These are phyloP conservation scores for Chiridota heheva DNA, from an alignment of 35 echinoderm and acorn worm species.

Conservation along the genomic window DNA sequence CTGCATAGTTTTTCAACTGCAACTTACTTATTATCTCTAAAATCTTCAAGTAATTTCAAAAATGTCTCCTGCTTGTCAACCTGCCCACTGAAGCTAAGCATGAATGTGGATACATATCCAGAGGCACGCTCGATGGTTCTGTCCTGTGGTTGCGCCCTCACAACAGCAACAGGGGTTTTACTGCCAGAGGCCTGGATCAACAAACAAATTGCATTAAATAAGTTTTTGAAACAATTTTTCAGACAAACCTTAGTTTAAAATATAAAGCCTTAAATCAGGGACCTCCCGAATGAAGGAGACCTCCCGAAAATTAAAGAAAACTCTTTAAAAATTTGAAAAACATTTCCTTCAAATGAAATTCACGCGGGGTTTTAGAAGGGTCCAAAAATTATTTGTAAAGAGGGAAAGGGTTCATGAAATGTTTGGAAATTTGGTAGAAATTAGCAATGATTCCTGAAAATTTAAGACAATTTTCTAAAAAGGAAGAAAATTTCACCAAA, in stretches of 20 bases:
- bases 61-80: slow-evolving; percentile 16
- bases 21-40: slow-evolving; percentile 39
- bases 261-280: background rate
- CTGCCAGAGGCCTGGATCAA: slow-evolving; percentile 14
- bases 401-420: too few relatives aligned
- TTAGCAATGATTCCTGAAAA: too few relatives aligned
- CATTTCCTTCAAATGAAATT: too few relatives aligned
- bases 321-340: too few relatives aligned
- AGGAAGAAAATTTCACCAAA: too few relatives aligned
- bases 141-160: slow-evolving; percentile 52
- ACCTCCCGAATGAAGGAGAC: too few relatives aligned
- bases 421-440: too few relatives aligned
- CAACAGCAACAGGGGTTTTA: slow-evolving; percentile 55
- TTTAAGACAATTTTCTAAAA: too few relatives aligned
- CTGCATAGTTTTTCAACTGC: too few relatives aligned
- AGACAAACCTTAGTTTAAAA: background rate
- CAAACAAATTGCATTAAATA: background rate
- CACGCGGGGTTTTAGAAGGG: too few relatives aligned
- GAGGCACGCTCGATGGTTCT: slow-evolving; percentile 45
- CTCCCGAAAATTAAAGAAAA: too few relatives aligned
- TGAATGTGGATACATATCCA: slow-evolving; percentile 29
- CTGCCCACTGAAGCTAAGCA: slow-evolving; percentile 25
- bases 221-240: background rate
- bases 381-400: too few relatives aligned
- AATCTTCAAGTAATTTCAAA: slow-evolving; percentile 42